These are phyloP conservation scores for Stomorhina lunata DNA, from an alignment of 2,888 invertebrate species.

Conservation along the genomic window DNA sequence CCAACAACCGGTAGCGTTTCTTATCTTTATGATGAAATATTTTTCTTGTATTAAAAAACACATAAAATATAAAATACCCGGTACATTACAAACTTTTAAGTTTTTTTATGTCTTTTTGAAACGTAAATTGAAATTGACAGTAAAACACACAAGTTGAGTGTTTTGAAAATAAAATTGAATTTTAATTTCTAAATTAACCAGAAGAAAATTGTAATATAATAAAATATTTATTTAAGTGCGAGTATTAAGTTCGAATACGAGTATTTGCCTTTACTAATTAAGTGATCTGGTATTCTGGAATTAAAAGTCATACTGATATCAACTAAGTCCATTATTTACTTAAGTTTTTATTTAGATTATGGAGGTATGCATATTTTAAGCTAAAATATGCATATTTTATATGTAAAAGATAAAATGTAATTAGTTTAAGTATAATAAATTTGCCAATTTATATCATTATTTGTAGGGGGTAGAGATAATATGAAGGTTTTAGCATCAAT, in stretches of 20 bases:
- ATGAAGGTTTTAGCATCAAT: background rate
- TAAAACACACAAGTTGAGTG: constrained; percentile 42
- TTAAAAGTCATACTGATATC: constrained; percentile 3
- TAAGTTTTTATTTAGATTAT: background rate
- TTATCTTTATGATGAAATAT: constrained; percentile 62
- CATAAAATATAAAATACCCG: background rate
- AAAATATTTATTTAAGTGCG: constrained; percentile 39
- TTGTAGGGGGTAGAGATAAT: background rate
- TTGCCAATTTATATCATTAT: background rate
- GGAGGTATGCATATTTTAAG: background rate
- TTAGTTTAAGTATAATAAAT: background rate
- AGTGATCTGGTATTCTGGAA: constrained; percentile 37
- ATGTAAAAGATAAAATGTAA: background rate
- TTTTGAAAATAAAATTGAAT: constrained; percentile 12
- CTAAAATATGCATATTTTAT: constrained; percentile 13
- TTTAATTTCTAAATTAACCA: background rate
- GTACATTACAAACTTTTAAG: background rate
- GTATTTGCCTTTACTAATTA: constrained; percentile 52
- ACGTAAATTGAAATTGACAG: constrained; percentile 59
- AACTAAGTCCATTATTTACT: constrained; percentile 36
- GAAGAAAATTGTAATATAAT: constrained; percentile 1
- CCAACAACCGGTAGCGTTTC: constrained; percentile 61
- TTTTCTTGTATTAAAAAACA: constrained; percentile 16
- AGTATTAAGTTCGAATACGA: background rate
- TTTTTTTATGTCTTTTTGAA: constrained; percentile 8